Evolutionary conservation across 2,888 invertebrate genomes (phyloP), one percentile per base, ranked within the genome.

Genomic region (Conistra vaccinii): DNA sequence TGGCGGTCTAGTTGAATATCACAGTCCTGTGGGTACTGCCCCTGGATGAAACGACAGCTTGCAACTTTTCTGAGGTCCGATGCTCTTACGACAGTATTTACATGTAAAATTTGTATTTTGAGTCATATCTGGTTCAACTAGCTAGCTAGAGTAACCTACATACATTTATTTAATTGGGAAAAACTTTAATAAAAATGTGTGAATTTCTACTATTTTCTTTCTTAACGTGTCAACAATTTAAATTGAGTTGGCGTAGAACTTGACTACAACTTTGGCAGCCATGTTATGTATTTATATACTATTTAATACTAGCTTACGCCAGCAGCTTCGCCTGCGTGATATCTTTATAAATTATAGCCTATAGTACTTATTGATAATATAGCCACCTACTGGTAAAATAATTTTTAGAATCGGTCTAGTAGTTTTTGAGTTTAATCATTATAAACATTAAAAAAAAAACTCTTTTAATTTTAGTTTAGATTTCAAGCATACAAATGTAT

Each of bases 1-100:
- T 67, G 42, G 10, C 1, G 4, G 26, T 39, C 35, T 60, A 17
- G 20, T 48, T 61, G 17, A 35, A 14, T 48, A 26, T 62, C 61
- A 14, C 4, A 29, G 35, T 12, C 23, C n/a, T 2, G 10, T 1
- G 42, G 48, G 81, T 78, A 57, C n/a, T 62, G 55, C 20, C 78
- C 66, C 73, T 32, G 14, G 14, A 29, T 26, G 5, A 26, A 32
- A 39, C 45, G 29, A n/a, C 17, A 55, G 10, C 4, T 45, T 32
- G n/a, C 0, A 2, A 53, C 7, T 20, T 60, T n/a, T 12, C 0
- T 26, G 7, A 66, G 29, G 20, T 35, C 9, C 17, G 5, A 77
- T 14, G 29, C n/a, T 53, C 0, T 17, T 10, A 17, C 23, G n/a
- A n/a, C 60, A 45, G n/a, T 73, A 7, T 12, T 9, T 32, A 0